Evolutionary conservation across 2,888 invertebrate genomes (phyloP).

Genomic region (Nebria brevicollis): DNA sequence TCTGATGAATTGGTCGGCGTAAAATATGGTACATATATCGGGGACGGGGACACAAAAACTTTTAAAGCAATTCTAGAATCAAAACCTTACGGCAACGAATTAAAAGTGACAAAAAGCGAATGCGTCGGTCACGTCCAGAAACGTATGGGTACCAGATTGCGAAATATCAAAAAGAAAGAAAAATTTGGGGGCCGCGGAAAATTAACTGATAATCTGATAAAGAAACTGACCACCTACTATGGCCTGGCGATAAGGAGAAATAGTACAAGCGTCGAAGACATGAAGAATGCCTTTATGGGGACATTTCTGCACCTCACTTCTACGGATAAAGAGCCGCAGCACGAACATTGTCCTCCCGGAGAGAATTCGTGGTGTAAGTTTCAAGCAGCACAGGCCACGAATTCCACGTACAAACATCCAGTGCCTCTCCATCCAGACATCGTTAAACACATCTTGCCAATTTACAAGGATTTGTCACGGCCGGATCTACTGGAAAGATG

Average conservation of each 20-base stretch:
- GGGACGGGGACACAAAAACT: neutral
- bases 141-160: conserved; percentile 33
- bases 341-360: too few relatives aligned
- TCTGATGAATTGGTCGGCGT: neutral
- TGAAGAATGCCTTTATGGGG: conserved; percentile 49
- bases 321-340: conserved; percentile 47
- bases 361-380: too few relatives aligned
- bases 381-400: too few relatives aligned
- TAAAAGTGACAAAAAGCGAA: conserved; percentile 22
- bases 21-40: conserved; percentile 8
- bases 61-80: conserved; percentile 7
- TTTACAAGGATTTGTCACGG: too few relatives aligned
- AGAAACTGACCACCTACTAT: conserved; percentile 53
- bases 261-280: conserved; percentile 50
- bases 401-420: too few relatives aligned
- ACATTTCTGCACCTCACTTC: conserved; percentile 45
- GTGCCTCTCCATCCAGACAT: too few relatives aligned
- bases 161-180: conserved; percentile 43
- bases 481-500: too few relatives aligned
- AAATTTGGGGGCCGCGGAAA: conserved; percentile 52
- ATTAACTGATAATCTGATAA: conserved; percentile 50
- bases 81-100: conserved; percentile 24
- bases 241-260: conserved; percentile 52
- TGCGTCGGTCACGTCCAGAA: conserved; percentile 38
- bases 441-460: too few relatives aligned